phyloP scores from a whole-genome alignment of 2,888 invertebrate species.

The Synanthedon tipuliformis region DNA sequence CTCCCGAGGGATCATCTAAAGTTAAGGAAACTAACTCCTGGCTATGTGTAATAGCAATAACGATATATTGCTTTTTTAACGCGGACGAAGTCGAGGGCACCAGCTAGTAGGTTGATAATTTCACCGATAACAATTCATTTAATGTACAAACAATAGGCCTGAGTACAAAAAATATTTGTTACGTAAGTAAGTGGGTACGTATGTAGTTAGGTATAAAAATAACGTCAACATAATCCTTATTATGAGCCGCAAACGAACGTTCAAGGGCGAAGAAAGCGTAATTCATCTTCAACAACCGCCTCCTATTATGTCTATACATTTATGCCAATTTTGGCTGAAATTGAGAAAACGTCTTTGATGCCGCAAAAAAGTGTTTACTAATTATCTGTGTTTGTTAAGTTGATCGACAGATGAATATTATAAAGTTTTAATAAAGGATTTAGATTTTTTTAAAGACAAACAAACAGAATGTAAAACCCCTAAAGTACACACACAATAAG shows the following conservation, averaged over 20 bases:
- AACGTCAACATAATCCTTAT: slow-evolving; percentile 25
- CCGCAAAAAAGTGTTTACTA: neutral
- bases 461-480: too few relatives aligned
- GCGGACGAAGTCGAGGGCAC: too few relatives aligned
- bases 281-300: slow-evolving; percentile 25
- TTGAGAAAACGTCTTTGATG: neutral
- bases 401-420: neutral
- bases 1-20: too few relatives aligned
- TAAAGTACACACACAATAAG: too few relatives aligned
- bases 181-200: neutral
- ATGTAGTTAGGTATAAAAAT: slow-evolving; percentile 1
- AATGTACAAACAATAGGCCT: too few relatives aligned
- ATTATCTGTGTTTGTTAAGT: neutral
- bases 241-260: slow-evolving; percentile 19
- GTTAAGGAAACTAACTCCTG: too few relatives aligned
- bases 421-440: too few relatives aligned
- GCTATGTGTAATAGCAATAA: too few relatives aligned
- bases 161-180: neutral
- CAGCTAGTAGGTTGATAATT: too few relatives aligned
- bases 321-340: slow-evolving; percentile 18
- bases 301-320: slow-evolving; percentile 41
- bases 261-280: slow-evolving; percentile 34
- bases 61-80: too few relatives aligned
- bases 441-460: too few relatives aligned
- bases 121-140: too few relatives aligned